Conservation (phyloP, 1,140 invertebrate genomes). For the Dreissena rostriformis region DNA sequence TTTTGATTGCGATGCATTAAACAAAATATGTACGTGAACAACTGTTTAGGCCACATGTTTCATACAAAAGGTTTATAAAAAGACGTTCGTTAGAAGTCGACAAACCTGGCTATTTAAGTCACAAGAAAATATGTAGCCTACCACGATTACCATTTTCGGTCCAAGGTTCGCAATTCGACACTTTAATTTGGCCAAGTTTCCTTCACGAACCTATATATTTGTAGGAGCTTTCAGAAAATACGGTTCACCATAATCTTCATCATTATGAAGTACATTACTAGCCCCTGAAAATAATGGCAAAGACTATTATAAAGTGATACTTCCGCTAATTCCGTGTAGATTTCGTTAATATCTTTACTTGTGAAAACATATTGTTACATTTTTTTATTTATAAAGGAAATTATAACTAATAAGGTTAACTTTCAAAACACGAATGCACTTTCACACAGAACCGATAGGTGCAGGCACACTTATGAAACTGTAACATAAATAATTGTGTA, state of each 20-base stretch:
- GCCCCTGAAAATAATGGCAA: constrained; percentile 13
- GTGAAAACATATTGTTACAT: too few species aligned
- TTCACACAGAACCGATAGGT: too few species aligned
- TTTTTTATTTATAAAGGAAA: too few species aligned
- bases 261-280: constrained; percentile 2
- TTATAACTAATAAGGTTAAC: too few species aligned
- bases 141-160: constrained; percentile 62
- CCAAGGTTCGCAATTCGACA: constrained; percentile 60
- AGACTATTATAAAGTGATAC: not conserved
- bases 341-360: too few species aligned
- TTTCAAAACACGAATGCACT: too few species aligned
- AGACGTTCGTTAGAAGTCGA: not conserved
- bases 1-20: too few species aligned
- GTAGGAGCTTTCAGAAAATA: constrained; percentile 46
- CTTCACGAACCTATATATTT: constrained; percentile 50
- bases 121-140: constrained; percentile 58
- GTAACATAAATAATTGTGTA: too few species aligned
- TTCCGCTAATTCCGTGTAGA: not conserved
- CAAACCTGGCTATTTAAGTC: constrained; percentile 10
- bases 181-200: constrained; percentile 55
- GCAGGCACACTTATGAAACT: too few species aligned
- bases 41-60: too few species aligned
- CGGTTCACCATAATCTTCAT: constrained; percentile 29
- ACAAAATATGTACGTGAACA: too few species aligned
- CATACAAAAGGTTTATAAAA: too few species aligned